A percentile compares a stretch with the other conserved stretches of the same genome.
Conservation (phyloP, 2,797 vertebrate genomes). For the Hafferia zeledoni region DNA sequence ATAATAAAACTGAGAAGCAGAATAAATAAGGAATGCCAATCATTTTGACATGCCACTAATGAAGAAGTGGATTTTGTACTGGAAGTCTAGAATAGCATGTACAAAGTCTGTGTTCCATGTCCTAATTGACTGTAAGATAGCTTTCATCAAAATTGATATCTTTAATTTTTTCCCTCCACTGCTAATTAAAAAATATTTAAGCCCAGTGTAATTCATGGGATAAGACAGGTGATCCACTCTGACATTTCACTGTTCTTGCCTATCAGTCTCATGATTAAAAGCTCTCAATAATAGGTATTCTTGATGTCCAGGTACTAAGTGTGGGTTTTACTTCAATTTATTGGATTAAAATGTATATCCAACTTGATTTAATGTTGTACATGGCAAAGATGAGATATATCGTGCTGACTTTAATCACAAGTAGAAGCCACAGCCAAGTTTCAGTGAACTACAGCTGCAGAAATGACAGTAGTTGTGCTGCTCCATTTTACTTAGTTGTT, state of each 20-base stretch:
- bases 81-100: not conserved
- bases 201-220: not conserved
- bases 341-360: not conserved
- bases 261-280: not conserved
- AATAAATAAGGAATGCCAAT: not conserved
- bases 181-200: not conserved
- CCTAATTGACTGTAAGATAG: not conserved
- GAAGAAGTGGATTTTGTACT: not conserved
- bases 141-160: not conserved
- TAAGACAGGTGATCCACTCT: not conserved
- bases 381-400: not conserved
- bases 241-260: not conserved
- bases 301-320: not conserved
- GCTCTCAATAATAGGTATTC: not conserved
- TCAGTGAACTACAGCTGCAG: not conserved
- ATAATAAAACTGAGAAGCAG: not conserved
- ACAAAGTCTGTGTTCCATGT: rapidly evolving
- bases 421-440: not conserved
- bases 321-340: not conserved
- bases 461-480: not conserved
- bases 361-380: not conserved
- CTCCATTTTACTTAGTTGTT: not conserved
- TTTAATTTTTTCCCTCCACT: not conserved
- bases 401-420: not conserved
- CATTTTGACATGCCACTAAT: not conserved